Evolutionary conservation across 2,888 invertebrate species (phyloP), one percentile per base, ranked within the genome.

Genomic region (Drosophila nigricruria): DNA sequence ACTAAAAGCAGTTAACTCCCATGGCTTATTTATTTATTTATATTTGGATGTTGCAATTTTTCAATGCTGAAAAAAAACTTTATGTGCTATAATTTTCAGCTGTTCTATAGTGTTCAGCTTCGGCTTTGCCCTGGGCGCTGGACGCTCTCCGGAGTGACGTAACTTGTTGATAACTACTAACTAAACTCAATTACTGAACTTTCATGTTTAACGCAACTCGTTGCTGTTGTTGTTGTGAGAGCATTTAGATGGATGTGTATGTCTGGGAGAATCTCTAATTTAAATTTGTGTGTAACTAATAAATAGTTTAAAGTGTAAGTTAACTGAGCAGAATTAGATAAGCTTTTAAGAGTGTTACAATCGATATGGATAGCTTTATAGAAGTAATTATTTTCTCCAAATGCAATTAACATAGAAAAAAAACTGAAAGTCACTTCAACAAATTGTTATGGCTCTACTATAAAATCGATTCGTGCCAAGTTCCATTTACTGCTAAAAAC

Each of bases 101-200:
- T 65, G 49, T 12, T 57, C 34, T n/a, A 20, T n/a, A 10, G 20
- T 23, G 43, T n/a, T 58, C 58, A 34, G 43, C 30, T 53, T 60
- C 57, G 25, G 47, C 49, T 27, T 14, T 16, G 43, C 42, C 25
- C 43, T 14, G 42, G 64, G 18, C 47, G 49, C 43, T 14, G 42
- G 64, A n/a, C 47, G 49, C 62, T 65, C 23, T 38, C 70, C 53
- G 49, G 53, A 49, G 76, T 63, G 70, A 71, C 63, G 77, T 71
- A 77, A 79, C 80, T 80, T 76, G 60, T 63, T 68, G 81, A 70
- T 86, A 81, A 77, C 84, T 78, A n/a, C n/a, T 61, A 40, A 52
- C 43, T 64, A 78, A 88, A 84, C 76, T 73, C 76, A 84, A 87
- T 89, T 87, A 87, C 69, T 72, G 69, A 65, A 81, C 78, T 77